These are phyloP conservation scores for Notarius quadriscutis DNA, from an alignment of 2,113 vertebrate genomes.

Conservation along the genomic window DNA sequence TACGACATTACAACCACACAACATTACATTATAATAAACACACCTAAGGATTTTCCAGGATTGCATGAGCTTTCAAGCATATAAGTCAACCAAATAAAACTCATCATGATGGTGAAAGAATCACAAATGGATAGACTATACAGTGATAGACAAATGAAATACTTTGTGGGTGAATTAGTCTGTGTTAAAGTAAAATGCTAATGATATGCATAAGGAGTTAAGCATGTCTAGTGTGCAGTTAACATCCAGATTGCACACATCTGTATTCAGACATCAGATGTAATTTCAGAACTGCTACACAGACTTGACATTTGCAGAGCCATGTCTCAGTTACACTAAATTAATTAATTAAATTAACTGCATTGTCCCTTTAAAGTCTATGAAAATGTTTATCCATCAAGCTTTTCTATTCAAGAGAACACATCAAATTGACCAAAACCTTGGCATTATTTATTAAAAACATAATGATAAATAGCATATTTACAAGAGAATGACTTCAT, in stretches of 20 bases:
- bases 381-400: background rate
- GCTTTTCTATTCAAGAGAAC: background rate
- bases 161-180: conserved; percentile 8
- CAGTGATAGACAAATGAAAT: conserved; percentile 29
- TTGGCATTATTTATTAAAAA: background rate
- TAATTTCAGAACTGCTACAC: background rate
- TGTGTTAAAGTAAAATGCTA: background rate
- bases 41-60: conserved; percentile 6
- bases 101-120: conserved; percentile 10
- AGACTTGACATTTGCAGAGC: background rate
- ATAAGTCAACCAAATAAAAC: conserved; percentile 12
- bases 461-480: background rate
- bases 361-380: background rate
- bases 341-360: background rate
- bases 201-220: background rate
- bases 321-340: background rate
- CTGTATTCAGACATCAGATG: background rate
- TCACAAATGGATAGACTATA: conserved; percentile 27
- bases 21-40: conserved; percentile 21
- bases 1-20: background rate
- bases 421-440: background rate
- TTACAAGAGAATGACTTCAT: background rate
- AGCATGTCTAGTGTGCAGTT: background rate
- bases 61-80: conserved; percentile 6
- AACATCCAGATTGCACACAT: background rate